Conservation (phyloP, 2,888 invertebrate genomes). For the Acronicta leporina region DNA sequence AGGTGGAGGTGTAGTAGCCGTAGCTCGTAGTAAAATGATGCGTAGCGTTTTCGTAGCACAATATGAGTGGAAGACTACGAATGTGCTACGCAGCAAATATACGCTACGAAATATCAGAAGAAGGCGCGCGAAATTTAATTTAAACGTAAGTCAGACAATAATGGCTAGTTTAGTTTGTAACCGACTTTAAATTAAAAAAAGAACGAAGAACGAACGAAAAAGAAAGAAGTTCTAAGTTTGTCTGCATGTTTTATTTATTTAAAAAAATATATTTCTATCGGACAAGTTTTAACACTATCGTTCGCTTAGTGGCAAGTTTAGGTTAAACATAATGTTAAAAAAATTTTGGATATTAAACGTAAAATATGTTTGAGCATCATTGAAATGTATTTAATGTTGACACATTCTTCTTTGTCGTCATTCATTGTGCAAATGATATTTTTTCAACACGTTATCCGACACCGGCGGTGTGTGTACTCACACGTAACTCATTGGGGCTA, state of each 20-base stretch:
- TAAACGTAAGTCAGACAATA: too few species aligned
- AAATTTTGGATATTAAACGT: too few species aligned
- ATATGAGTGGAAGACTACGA: constrained; percentile 17
- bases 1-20: not conserved
- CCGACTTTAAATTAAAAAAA: too few species aligned
- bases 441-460: constrained; percentile 49
- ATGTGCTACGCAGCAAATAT: constrained; percentile 19
- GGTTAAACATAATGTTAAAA: too few species aligned
- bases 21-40: not conserved
- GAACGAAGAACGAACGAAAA: too few species aligned
- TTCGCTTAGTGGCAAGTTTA: too few species aligned
- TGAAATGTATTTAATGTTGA: constrained; percentile 23
- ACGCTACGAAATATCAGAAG: not conserved
- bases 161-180: too few species aligned
- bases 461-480: constrained; percentile 44
- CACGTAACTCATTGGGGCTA: constrained; percentile 45
- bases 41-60: constrained; percentile 18
- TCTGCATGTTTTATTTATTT: too few species aligned
- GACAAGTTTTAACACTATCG: too few species aligned
- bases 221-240: too few species aligned
- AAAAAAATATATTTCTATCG: too few species aligned
- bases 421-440: constrained; percentile 39
- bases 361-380: constrained; percentile 9
- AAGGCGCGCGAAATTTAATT: too few species aligned
- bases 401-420: constrained; percentile 31